These are phyloP conservation scores for Lasioglossum vierecki DNA, from an alignment of 2,888 invertebrate genomes.

Conservation along the genomic window DNA sequence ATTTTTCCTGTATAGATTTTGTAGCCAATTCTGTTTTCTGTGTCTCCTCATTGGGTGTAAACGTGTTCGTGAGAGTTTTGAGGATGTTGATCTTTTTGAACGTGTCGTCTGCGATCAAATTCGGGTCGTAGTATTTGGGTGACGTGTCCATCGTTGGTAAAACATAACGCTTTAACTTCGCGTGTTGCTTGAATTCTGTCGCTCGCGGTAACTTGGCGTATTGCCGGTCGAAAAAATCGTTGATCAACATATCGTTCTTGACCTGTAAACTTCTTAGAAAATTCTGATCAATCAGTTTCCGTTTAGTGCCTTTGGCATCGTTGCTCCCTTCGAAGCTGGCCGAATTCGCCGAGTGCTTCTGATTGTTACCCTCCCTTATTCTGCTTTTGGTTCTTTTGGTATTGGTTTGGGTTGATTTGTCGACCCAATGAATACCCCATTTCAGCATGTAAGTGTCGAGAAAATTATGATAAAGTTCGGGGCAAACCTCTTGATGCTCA, in stretches of 20 bases:
- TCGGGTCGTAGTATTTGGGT: background rate
- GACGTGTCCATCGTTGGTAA: slow-evolving; percentile 34
- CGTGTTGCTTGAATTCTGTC: slow-evolving; percentile 60
- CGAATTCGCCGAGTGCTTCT: background rate
- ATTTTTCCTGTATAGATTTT: slow-evolving; percentile 37
- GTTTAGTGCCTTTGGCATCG: background rate
- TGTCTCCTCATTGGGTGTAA: slow-evolving; percentile 21
- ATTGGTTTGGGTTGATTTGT: slow-evolving; percentile 75
- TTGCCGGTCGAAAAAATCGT: slow-evolving; percentile 69
- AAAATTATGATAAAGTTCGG: slow-evolving; percentile 75
- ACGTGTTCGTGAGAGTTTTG: slow-evolving; percentile 38
- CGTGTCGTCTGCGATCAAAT: slow-evolving; percentile 8
- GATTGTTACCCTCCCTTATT: background rate
- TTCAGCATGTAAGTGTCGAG: slow-evolving; percentile 78
- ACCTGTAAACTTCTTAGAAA: slow-evolving; percentile 59
- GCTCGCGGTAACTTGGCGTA: slow-evolving; percentile 26
- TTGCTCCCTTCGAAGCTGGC: background rate
- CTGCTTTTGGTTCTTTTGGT: slow-evolving; percentile 34
- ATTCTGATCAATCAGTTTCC: slow-evolving; percentile 23
- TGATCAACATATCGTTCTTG: slow-evolving; percentile 67
- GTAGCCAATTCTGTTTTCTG: slow-evolving; percentile 17
- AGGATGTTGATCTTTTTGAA: slow-evolving; percentile 34
- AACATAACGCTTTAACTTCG: slow-evolving; percentile 65
- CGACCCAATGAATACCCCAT: slow-evolving; percentile 74
- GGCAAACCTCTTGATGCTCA: slow-evolving; percentile 71